Percentiles rank a stretch among this genome's conserved stretches.
Conservation (phyloP, 2,797 vertebrate species). For the Mastacembelus armatus region DNA sequence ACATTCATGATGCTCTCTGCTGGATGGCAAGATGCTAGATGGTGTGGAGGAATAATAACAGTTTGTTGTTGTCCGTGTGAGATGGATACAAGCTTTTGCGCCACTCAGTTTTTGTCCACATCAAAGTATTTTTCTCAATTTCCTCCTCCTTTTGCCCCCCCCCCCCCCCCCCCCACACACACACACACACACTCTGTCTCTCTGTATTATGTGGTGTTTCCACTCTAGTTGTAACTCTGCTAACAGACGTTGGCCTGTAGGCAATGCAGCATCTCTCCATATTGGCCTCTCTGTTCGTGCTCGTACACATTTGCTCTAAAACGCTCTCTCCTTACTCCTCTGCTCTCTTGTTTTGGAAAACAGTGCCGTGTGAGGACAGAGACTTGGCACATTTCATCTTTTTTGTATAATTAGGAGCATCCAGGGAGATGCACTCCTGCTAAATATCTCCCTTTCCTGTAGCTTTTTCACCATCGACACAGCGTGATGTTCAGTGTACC, state of each 20-base stretch:
- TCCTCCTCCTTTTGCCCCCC: conserved; percentile 11
- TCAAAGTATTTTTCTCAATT: conserved; percentile 39
- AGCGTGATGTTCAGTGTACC: conserved; percentile 30
- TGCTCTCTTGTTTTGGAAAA: conserved; percentile 18
- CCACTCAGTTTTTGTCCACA: conserved; percentile 22
- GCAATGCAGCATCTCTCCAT: conserved; percentile 46
- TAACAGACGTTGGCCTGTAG: conserved; percentile 55
- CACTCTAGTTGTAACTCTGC: conserved; percentile 48
- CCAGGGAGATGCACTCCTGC: conserved; percentile 35
- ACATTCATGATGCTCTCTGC: not conserved
- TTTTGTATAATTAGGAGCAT: conserved; percentile 52
- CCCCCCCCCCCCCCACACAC: not conserved
- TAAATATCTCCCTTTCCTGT: conserved; percentile 49
- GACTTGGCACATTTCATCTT: conserved; percentile 39
- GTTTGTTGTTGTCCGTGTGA: conserved; percentile 8
- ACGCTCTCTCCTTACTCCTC: conserved; percentile 7
- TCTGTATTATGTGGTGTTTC: conserved; percentile 47
- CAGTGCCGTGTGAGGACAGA: not conserved
- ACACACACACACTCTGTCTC: conserved; percentile 34
- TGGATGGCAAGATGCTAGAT: conserved; percentile 35
- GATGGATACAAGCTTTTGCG: conserved; percentile 49
- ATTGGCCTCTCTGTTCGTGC: conserved; percentile 21
- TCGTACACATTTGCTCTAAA: conserved; percentile 14
- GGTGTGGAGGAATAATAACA: conserved; percentile 12
- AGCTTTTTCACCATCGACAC: conserved; percentile 29